A percentile compares a stretch with the other conserved stretches of the same genome.
These are phyloP conservation scores for Vombatus ursinus DNA, from an alignment of 2,113 vertebrate species.

Conservation along the genomic window DNA sequence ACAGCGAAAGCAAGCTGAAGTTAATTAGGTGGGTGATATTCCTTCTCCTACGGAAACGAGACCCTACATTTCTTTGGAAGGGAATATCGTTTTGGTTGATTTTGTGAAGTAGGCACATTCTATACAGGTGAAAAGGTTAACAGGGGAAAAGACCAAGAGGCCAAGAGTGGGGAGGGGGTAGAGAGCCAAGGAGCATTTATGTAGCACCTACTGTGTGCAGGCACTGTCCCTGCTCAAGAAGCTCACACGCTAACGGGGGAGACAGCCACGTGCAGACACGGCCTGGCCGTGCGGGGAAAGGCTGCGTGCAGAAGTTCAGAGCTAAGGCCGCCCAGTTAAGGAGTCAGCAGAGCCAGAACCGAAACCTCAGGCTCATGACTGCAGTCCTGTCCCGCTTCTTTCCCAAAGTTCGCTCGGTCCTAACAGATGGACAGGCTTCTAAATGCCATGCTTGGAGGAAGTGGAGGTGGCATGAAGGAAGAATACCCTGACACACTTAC, in stretches of 20 bases:
- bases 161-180: background rate
- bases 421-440: background rate
- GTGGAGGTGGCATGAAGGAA: background rate
- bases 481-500: background rate
- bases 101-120: background rate
- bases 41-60: background rate
- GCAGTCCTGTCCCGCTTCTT: background rate
- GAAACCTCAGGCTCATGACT: background rate
- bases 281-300: background rate
- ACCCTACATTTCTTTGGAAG: background rate
- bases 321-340: background rate
- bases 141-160: background rate
- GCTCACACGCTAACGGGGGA: background rate
- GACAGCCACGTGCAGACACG: background rate
- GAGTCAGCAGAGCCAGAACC: background rate
- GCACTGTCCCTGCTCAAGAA: background rate
- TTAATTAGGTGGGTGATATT: background rate
- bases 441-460: background rate
- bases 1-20: background rate
- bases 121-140: background rate
- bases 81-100: background rate
- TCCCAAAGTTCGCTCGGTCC: background rate
- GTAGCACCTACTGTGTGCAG: background rate
- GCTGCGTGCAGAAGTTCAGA: no score
- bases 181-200: background rate